Evolutionary conservation across 2,113 vertebrate species (phyloP), one percentile per base, ranked within the genome.

Genomic region (Synchiropus splendidus): DNA sequence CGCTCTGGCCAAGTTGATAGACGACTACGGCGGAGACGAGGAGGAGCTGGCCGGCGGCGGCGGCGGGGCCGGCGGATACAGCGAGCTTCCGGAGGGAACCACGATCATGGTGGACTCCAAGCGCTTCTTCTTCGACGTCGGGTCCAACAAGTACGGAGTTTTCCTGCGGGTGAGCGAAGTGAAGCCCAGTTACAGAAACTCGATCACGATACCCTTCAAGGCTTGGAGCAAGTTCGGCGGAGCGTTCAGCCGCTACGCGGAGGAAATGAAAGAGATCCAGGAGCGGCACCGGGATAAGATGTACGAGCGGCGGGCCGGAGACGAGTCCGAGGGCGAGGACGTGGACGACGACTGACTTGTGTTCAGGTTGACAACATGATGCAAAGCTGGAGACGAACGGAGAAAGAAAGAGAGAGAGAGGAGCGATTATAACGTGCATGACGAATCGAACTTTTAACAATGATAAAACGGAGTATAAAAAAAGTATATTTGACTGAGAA

Each of bases 221-320:
- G 94, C 91, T 17, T 98, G 94, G 94, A 72, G 90, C 84, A 97
- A 97, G 83, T 97, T 97, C 59, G 94, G 94, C 2, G 89, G 91
- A 2, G 91, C 94, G 16, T 98, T 98, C 79, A 89, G 87, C 61
- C 89, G 90, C 51, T 98, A 98, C 58, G 90, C 93, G 18, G 93
- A 98, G 49, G 92, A 98, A 64, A 98, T 98, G 94, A 92, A 93
- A 18, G 92, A 97, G 78, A 97, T 97, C 83, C 94, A 96, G 75
- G 93, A 95, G 54, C 75, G 89, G 16, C 92, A 92, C 80, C 69
- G 90, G 66, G 92, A 95, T 51, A 95, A 95, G 85, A 87, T 90
- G 50, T 94, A 90, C 47, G 92, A 94, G 72, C 80, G 90, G 5
- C 82, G 87, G 71, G 41, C 65, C 5, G 78, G 65, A n/a, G 92